Percentiles rank a stretch among this genome's conserved stretches.
phyloP scores from a whole-genome alignment of 2,113 vertebrate genomes.

The Rhinopomastus cyanomelas region DNA sequence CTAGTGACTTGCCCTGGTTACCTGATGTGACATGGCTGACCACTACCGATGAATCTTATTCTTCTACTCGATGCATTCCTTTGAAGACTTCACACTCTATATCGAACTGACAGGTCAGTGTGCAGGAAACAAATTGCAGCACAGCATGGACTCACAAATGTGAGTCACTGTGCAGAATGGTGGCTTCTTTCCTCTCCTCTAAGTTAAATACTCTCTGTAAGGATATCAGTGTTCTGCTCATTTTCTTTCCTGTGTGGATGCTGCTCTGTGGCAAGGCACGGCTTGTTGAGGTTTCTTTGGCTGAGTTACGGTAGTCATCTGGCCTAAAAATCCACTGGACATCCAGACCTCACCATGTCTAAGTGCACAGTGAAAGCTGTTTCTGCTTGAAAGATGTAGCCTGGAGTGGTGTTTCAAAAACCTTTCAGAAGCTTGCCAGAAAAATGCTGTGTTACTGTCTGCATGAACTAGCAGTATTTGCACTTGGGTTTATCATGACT shows the following conservation, averaged over 20 bases:
- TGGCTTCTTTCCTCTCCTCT: neutral
- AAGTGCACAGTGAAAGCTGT: neutral
- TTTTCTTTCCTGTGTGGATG: neutral
- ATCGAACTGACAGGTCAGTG: neutral
- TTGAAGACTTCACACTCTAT: neutral
- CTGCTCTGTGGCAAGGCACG: neutral
- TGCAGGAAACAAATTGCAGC: neutral
- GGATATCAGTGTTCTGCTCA: neutral
- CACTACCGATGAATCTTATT: neutral
- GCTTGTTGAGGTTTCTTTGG: neutral
- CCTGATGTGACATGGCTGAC: neutral
- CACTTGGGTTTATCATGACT: neutral
- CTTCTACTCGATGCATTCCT: neutral
- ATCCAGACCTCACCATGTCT: neutral
- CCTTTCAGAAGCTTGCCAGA: neutral
- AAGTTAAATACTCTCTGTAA: neutral
- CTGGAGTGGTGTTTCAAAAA: neutral
- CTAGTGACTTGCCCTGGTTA: neutral
- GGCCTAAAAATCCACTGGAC: neutral
- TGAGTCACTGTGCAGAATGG: neutral
- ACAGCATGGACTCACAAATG: neutral
- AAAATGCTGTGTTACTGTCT: fast-evolving
- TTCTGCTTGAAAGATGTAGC: neutral
- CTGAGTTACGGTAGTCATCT: neutral
- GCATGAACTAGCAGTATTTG: neutral